Evolutionary conservation across 2,888 invertebrate genomes (phyloP), one percentile per base, ranked within the genome.

Genomic region (Nomada hirtipes): DNA sequence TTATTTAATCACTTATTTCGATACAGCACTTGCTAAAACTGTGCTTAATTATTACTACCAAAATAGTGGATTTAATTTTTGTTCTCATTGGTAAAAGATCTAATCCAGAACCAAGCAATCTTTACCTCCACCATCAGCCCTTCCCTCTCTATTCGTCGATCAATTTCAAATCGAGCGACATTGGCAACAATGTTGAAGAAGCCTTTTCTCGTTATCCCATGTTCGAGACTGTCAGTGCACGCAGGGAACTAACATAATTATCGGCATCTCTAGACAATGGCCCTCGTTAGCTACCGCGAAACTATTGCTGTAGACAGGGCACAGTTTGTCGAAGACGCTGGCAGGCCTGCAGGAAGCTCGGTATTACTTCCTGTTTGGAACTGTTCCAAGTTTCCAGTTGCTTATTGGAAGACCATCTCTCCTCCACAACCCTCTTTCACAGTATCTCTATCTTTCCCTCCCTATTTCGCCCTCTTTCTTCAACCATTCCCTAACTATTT

Each of bases 311-410:
- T 42, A 77, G 89, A 86, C 82, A 82, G 83, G 55, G 60, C 60
- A 69, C 79, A 71, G 74, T 85, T 86, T 79, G 79, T 78, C 78
- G 78, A 83, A 88, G 86, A 82, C 64, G 82, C 64, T 64, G 65
- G 71, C 76, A 79, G 63, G 23, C 65, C 78, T 80, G 82, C 82
- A 69, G 83, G 81, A 84, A 82, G 72, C 83, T 52, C 60, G 84
- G 89, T 92, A 92, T 92, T 92, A 90, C 90, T 92, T 91, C 90
- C 89, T 88, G 87, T 86, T 91, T 92, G 92, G 91, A 91, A 84
- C 76, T 72, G 77, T 86, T 91, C 92, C 91, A 92, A 92, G 91
- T 90, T 91, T 89, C 90, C 79, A 86, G 84, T 86, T 90, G 90
- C 90, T 91, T 91, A 91, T 91, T 89, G 90, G 87, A 83, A 78